Evolutionary conservation across 53 echinoderm and acorn worm species (phyloP).

Genomic region (Pentamera pediparva): DNA sequence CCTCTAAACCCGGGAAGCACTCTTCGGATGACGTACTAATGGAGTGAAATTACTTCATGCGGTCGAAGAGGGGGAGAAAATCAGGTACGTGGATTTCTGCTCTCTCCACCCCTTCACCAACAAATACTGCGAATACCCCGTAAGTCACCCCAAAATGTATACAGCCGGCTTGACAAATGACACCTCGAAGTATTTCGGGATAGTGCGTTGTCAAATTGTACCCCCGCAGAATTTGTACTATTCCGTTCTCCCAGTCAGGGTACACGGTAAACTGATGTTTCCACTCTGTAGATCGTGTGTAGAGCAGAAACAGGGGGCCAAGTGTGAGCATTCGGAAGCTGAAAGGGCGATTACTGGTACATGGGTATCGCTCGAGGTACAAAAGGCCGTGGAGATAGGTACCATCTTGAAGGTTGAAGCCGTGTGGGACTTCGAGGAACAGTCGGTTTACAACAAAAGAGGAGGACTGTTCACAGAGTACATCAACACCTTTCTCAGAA

Average conservation of each 20-base stretch:
- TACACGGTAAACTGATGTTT: constrained; percentile 48
- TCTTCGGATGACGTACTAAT: constrained; percentile 52
- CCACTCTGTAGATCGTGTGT: constrained; percentile 52
- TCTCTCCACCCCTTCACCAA: constrained; percentile 53
- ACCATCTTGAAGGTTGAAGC: constrained; percentile 35
- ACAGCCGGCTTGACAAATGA: constrained; percentile 12
- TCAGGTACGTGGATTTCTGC: constrained; percentile 54
- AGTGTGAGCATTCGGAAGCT: constrained; percentile 17
- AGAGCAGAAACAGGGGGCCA: constrained; percentile 19
- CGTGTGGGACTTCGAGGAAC: constrained; percentile 57
- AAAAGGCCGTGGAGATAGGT: constrained; percentile 50
- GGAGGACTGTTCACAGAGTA: constrained; percentile 44
- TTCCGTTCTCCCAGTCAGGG: constrained; percentile 45
- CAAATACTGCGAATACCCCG: constrained; percentile 49
- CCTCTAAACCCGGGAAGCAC: constrained; percentile 35
- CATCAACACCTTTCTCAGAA: constrained; percentile 50
- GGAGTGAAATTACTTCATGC: constrained; percentile 26
- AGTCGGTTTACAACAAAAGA: constrained; percentile 7
- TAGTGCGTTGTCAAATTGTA: constrained; percentile 41
- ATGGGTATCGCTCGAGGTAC: constrained; percentile 53
- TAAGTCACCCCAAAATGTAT: constrained; percentile 41
- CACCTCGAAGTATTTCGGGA: constrained; percentile 45
- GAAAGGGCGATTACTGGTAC: constrained; percentile 40
- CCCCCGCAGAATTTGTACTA: constrained; percentile 42
- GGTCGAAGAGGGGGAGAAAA: constrained; percentile 16